phyloP scores from a whole-genome alignment of 1,140 invertebrate genomes.

The Plodia interpunctella region DNA sequence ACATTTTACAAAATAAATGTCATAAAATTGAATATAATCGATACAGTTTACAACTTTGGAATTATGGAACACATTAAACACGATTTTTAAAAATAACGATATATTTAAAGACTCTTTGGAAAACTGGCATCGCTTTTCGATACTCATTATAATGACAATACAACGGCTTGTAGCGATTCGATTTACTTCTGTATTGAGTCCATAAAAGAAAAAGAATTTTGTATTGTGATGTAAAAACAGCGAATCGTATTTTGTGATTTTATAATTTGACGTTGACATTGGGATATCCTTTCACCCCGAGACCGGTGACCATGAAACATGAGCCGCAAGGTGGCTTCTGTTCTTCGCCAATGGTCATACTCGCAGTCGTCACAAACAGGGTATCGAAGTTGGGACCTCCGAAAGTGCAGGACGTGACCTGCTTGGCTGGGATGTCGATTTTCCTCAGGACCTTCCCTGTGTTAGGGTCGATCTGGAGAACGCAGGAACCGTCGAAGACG shows the following conservation, averaged over 20 bases:
- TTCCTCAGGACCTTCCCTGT: slow-evolving; percentile 73
- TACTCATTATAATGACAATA: no score
- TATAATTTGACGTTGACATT: slow-evolving; percentile 37
- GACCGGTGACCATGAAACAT: slow-evolving; percentile 82
- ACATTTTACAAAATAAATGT: no score
- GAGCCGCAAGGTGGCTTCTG: slow-evolving; percentile 80
- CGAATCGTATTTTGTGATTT: background rate
- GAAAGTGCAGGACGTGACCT: slow-evolving; percentile 88
- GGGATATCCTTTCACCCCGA: slow-evolving; percentile 79
- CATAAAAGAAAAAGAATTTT: no score
- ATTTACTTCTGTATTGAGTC: no score
- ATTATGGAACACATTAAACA: no score
- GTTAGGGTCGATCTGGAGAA: slow-evolving; percentile 58
- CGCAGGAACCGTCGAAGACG: slow-evolving; percentile 76
- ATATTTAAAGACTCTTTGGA: no score
- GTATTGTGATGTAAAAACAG: background rate
- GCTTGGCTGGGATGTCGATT: slow-evolving; percentile 81
- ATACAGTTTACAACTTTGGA: no score
- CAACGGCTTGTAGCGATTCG: no score
- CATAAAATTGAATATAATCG: no score
- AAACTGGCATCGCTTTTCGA: no score
- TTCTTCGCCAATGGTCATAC: slow-evolving; percentile 59
- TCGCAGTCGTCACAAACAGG: slow-evolving; percentile 86
- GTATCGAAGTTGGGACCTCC: slow-evolving; percentile 87
- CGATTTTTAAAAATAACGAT: no score